Evolutionary conservation across 2,797 vertebrate species (phyloP).

Genomic region (Cyclopterus lumpus): DNA sequence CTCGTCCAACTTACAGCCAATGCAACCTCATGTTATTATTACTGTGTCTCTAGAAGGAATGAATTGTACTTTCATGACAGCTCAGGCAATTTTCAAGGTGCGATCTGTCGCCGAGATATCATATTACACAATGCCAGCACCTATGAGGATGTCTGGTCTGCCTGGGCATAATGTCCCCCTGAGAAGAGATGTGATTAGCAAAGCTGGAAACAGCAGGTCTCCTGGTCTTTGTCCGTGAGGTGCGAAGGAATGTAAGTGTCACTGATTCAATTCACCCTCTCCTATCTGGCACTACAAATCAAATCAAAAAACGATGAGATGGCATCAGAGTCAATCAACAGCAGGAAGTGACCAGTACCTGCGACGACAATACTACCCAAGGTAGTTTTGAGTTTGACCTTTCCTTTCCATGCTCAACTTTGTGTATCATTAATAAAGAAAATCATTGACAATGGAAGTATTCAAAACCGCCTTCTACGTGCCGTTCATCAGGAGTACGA

Average conservation of each 20-base stretch:
- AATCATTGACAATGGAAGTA: background rate
- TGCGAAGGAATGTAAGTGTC: constrained; percentile 43
- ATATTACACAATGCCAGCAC: constrained; percentile 68
- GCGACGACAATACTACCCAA: background rate
- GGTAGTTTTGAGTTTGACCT: background rate
- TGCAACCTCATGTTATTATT: constrained; percentile 23
- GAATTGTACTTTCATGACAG: constrained; percentile 65
- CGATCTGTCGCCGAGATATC: constrained; percentile 61
- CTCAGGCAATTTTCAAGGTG: constrained; percentile 67
- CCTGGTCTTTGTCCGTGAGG: constrained; percentile 26
- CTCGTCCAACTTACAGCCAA: constrained; percentile 27
- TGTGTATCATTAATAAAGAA: background rate
- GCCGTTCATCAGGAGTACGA: background rate
- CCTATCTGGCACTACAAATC: background rate
- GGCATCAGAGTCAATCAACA: constrained; percentile 1
- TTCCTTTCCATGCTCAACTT: background rate
- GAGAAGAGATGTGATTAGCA: constrained; percentile 59
- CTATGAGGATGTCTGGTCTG: constrained; percentile 55
- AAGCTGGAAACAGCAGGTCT: constrained; percentile 27
- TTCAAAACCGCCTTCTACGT: background rate
- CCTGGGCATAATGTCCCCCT: constrained; percentile 50
- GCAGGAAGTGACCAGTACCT: background rate
- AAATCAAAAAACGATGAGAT: constrained; percentile 12
- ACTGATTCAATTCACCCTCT: constrained; percentile 55
- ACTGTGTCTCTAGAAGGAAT: constrained; percentile 46